Percentiles rank a stretch among this genome's conserved stretches.
phyloP scores from a whole-genome alignment of 92 coral and sea anemone species.

The Muricea muricata region DNA sequence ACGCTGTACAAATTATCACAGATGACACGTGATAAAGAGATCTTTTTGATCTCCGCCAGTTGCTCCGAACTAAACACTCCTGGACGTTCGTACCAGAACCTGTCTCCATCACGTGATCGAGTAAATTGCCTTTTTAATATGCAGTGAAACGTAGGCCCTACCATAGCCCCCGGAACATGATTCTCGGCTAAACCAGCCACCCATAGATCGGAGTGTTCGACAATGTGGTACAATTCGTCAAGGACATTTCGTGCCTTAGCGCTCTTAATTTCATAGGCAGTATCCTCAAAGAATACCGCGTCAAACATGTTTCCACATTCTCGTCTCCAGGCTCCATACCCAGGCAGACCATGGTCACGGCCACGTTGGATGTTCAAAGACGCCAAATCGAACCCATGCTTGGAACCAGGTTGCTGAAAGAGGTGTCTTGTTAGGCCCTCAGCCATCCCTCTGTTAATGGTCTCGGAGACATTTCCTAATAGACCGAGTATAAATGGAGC shows the following conservation, averaged over 20 bases:
- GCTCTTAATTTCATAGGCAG: constrained; percentile 74
- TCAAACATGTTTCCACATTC: constrained; percentile 87
- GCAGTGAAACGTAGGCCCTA: constrained; percentile 96
- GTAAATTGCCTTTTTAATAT: constrained; percentile 82
- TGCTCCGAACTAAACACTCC: constrained; percentile 78
- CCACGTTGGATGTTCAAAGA: constrained; percentile 97
- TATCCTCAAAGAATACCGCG: constrained; percentile 90
- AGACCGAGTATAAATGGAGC: constrained; percentile 93
- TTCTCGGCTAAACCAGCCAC: constrained; percentile 93
- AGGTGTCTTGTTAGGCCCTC: constrained; percentile 87
- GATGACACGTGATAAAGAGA: constrained; percentile 82
- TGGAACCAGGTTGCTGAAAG: constrained; percentile 96
- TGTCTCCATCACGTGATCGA: constrained; percentile 90
- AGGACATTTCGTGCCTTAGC: constrained; percentile 72
- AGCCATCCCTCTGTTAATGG: constrained; percentile 74
- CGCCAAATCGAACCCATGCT: constrained; percentile 93
- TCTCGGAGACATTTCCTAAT: constrained; percentile 83
- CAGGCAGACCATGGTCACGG: constrained; percentile 95
- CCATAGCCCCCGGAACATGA: constrained; percentile 79
- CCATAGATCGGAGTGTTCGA: constrained; percentile 87
- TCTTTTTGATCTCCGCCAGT: constrained; percentile 77
- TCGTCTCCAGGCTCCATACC: constrained; percentile 98
- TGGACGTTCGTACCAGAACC: constrained; percentile 90
- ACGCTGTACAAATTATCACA: constrained; percentile 86
- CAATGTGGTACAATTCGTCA: constrained; percentile 74